These are phyloP conservation scores for Mustelus asterias DNA, from an alignment of 2,113 vertebrate genomes.

Conservation along the genomic window DNA sequence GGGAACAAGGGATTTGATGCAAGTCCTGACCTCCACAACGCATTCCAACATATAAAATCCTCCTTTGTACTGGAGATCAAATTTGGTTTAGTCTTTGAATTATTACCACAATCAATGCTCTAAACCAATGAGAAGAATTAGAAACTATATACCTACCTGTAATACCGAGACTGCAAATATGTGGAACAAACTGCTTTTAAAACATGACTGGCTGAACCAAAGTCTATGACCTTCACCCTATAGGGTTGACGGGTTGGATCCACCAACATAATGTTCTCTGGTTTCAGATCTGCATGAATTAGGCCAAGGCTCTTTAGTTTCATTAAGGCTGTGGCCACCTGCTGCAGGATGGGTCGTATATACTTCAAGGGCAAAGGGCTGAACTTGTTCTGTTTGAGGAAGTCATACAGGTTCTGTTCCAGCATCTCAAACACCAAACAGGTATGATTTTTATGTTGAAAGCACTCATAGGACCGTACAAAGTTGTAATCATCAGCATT, in stretches of 20 bases:
- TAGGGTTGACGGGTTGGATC: slow-evolving; percentile 90
- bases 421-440: slow-evolving; percentile 99
- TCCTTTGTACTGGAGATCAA: not conserved
- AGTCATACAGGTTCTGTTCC: slow-evolving; percentile 97
- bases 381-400: slow-evolving; percentile 98
- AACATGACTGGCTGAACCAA: slow-evolving; percentile 92
- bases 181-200: slow-evolving; percentile 96
- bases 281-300: slow-evolving; percentile 94
- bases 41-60: not conserved
- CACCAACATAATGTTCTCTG: slow-evolving; percentile 97
- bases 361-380: slow-evolving; percentile 92
- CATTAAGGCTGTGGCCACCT: slow-evolving; percentile 91
- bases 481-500: slow-evolving; percentile 97
- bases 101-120: not conserved
- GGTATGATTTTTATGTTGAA: slow-evolving; percentile 99
- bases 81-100: not conserved
- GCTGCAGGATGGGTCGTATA: slow-evolving; percentile 91
- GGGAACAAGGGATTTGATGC: not conserved
- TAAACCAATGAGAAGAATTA: not conserved
- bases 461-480: slow-evolving; percentile 94
- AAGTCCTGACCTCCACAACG: not conserved
- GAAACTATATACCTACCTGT: slow-evolving; percentile 66
- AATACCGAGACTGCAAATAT: slow-evolving; percentile 93
- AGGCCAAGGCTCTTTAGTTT: slow-evolving; percentile 92
- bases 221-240: slow-evolving; percentile 94